Conservation (phyloP, 2,888 invertebrate species). For the Plebejus argus region DNA sequence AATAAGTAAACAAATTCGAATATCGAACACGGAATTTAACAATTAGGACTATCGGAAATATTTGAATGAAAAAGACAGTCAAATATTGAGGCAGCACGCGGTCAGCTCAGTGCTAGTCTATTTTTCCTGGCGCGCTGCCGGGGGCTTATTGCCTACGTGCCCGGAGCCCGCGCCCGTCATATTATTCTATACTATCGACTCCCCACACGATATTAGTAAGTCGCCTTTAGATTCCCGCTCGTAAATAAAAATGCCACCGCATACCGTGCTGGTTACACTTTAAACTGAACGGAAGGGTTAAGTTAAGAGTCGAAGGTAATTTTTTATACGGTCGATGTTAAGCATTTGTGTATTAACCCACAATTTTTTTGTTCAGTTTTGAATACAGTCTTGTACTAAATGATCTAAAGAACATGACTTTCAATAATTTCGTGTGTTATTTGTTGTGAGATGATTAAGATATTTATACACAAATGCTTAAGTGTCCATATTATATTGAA, state of each 20-base stretch:
- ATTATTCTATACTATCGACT: conserved; percentile 79
- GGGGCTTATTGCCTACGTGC: conserved; percentile 80
- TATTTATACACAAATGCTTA: too few species aligned
- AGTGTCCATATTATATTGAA: too few species aligned
- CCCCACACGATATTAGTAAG: conserved; percentile 76
- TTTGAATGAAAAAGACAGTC: conserved; percentile 25
- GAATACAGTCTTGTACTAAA: too few species aligned
- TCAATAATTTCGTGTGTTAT: too few species aligned
- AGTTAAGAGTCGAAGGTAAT: neutral
- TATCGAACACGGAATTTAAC: neutral
- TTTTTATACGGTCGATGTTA: too few species aligned
- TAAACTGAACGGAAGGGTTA: neutral
- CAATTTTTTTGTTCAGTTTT: too few species aligned
- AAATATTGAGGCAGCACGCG: conserved; percentile 51
- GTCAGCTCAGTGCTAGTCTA: conserved; percentile 69
- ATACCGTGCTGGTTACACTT: conserved; percentile 37
- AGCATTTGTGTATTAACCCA: too few species aligned
- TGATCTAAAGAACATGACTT: too few species aligned
- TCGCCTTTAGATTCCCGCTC: conserved; percentile 70
- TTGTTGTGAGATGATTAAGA: too few species aligned
- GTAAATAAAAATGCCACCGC: conserved; percentile 71
- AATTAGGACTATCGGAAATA: conserved; percentile 11
- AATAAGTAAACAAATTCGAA: neutral
- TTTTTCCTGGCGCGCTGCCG: conserved; percentile 74
- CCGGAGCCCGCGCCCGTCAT: conserved; percentile 70